Evolutionary conservation across 2,797 vertebrate species (phyloP).

Genomic region (Microtus californicus): DNA sequence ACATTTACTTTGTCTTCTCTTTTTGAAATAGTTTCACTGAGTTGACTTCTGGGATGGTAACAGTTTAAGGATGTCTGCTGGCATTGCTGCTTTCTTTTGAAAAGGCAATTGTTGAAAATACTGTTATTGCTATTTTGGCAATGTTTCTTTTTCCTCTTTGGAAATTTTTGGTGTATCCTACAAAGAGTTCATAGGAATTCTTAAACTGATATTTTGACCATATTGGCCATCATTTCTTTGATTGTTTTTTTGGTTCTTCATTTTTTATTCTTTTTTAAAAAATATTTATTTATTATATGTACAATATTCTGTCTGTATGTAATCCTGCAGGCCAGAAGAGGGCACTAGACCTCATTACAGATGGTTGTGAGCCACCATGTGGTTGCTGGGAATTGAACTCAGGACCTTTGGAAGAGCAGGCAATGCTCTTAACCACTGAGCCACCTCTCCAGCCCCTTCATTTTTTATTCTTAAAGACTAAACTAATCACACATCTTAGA

Average conservation of each 20-base stretch:
- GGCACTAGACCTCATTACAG: too few species aligned
- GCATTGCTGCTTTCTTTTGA: neutral
- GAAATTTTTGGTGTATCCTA: constrained; percentile 1
- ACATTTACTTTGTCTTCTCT: neutral
- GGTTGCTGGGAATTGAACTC: too few species aligned
- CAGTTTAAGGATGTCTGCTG: constrained; percentile 19
- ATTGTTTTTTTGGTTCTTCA: constrained; percentile 12
- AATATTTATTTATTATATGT: too few species aligned
- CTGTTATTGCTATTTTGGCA: constrained; percentile 33
- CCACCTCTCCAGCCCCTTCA: too few species aligned
- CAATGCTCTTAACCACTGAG: too few species aligned
- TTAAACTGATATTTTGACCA: constrained; percentile 5
- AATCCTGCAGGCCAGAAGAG: too few species aligned
- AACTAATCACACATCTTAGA: constrained; percentile 5
- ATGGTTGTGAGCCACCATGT: too few species aligned
- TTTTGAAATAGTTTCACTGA: neutral
- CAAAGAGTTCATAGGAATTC: neutral
- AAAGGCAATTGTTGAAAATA: constrained; percentile 14
- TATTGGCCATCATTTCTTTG: neutral
- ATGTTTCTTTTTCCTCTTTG: neutral
- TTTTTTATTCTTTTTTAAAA: neutral
- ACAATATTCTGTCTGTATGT: too few species aligned
- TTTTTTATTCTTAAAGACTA: neutral
- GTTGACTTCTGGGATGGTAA: neutral
- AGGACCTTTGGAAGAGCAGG: too few species aligned